Evolutionary conservation across 1,140 invertebrate species (phyloP), one percentile per base, ranked within the genome.

Genomic region (Halyomorpha halys): DNA sequence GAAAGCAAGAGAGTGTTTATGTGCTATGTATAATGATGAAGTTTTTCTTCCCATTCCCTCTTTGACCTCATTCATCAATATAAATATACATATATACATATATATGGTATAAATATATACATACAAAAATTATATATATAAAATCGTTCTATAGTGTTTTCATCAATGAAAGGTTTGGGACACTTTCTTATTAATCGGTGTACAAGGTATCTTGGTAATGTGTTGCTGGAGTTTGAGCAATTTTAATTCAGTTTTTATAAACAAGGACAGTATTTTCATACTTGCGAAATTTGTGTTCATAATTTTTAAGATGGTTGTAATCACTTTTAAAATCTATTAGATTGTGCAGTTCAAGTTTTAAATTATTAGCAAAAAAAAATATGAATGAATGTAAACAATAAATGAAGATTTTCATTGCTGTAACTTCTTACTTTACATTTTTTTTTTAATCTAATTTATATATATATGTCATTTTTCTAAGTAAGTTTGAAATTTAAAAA

Each of bases 161-260:
- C 59, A 34, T 39, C 39, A 30, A 60, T 60, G 59, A 61, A 61
- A 45, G 60, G 60, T 47, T 61, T 61, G 60, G 60, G 60, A 45
- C 19, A 54, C 53, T 56, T 56, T 59, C 44, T 23, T 56, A 39
- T 59, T 59, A 56, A 64, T 64, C 63, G 51, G 63, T 64, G 63
- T 64, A 59, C 63, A 64, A 25, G 54, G 63, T 64, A 64, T 64
- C 27, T 47, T 45, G 53, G 23, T 23, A 25, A 25, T 23, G 18
- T 23, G 53, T 56, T 56, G 23, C 53, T 56, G 53, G 53, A 56
- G 53, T 23, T 23, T 56, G 53, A 56, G 53, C 15, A 23, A 23
- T 49, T 39, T 39, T 39, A 39, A 39, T 39, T 39, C 34, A 39
- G 34, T 39, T 39, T 30, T 39, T 39, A 39, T 39, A 39, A 39